Evolutionary conservation across 2,797 vertebrate genomes (phyloP), one percentile per base, ranked within the genome.

Genomic region (Tragopan temminckii): DNA sequence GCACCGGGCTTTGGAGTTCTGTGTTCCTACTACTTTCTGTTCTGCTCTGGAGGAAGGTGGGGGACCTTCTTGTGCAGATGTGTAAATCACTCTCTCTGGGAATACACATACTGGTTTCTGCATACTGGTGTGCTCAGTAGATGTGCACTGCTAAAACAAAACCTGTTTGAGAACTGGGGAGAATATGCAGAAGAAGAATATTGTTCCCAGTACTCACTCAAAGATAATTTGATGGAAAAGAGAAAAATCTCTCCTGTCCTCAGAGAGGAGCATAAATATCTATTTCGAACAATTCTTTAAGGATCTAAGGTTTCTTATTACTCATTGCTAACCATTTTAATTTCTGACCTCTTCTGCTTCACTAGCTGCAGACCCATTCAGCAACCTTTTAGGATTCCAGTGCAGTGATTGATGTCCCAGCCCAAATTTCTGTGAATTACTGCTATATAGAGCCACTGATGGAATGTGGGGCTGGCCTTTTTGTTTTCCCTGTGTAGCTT

Each of bases 331-430:
- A 94, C 91, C 86, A 58, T 96, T 97, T 97, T 97, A 96, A 96
- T 97, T 97, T 95, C 97, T 97, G 96, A 97, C 94, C 96, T 96
- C 95, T 96, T 97, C 92, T 97, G 95, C 95, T 96, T 97, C 81
- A 96, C 93, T 96, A 96, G 91, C 88, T 96, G 95, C 82, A 96
- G 94, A 86, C 86, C 82, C 80, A 82, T 89, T 97, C 93, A 80
- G 48, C 95, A 95, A 97, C 96, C 96, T 96, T 97, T 94, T 90
- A 97, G 96, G 95, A 96, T 97, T 97, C 93, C 85, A 88, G 4
- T 2, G 23, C 66, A 36, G 85, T 96, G 92, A 97, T 95, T 97
- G 95, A 97, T 90, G 48, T 88, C 87, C 62, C 88, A 90, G 71
- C 81, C 92, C 85, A 92, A 91, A 93, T 95, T 96, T 94, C 77